phyloP scores from a whole-genome alignment of 2,113 vertebrate genomes.

The Asarcornis scutulata region DNA sequence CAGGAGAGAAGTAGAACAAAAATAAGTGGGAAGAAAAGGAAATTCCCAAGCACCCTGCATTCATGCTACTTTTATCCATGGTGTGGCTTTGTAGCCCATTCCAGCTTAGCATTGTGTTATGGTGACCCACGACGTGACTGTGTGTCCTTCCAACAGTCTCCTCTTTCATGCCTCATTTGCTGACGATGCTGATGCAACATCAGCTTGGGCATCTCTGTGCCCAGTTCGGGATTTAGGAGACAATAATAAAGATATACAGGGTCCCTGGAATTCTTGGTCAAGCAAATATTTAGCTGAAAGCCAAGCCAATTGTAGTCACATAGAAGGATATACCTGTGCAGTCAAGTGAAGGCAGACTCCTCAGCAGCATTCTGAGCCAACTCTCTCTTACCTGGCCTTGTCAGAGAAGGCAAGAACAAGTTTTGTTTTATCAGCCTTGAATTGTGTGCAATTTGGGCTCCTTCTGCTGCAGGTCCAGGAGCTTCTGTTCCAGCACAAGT shows the following conservation, averaged over 20 bases:
- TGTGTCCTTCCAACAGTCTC: not conserved
- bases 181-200: not conserved
- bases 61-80: not conserved
- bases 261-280: not conserved
- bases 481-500: not conserved
- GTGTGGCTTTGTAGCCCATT: not conserved
- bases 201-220: not conserved
- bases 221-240: not conserved
- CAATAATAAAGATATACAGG: not conserved
- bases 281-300: not conserved
- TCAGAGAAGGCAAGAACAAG: not conserved
- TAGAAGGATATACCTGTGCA: not conserved
- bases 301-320: not conserved
- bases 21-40: not conserved
- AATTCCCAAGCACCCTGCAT: not conserved
- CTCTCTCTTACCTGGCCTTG: not conserved
- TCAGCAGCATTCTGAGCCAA: not conserved
- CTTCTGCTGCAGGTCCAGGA: not conserved
- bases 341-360: not conserved
- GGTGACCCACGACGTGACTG: not conserved
- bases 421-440: not conserved
- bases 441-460: not conserved
- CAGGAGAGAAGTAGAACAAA: not conserved
- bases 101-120: not conserved
- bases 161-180: not conserved